Evolutionary conservation across 2,888 invertebrate genomes (phyloP).

Genomic region (Platypus cylindrus): DNA sequence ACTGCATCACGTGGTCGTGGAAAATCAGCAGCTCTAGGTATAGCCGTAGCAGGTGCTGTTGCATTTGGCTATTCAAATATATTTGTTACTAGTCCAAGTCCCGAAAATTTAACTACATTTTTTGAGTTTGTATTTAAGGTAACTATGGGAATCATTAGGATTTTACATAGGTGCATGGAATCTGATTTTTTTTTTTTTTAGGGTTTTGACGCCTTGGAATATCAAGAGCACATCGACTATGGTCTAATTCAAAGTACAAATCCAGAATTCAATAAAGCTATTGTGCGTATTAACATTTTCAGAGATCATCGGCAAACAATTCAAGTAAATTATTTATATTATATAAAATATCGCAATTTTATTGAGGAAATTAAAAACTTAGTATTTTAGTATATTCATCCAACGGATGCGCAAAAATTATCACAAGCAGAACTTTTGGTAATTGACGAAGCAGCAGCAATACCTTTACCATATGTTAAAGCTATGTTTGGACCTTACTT

Average conservation of each 20-base stretch:
- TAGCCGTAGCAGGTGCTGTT: conserved; percentile 78
- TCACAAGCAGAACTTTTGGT: conserved; percentile 90
- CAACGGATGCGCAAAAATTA: conserved; percentile 76
- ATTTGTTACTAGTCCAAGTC: conserved; percentile 95
- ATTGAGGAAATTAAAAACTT: not conserved
- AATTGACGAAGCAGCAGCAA: conserved; percentile 98
- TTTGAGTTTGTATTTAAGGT: conserved; percentile 94
- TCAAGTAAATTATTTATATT: conserved; percentile 44
- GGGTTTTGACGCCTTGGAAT: conserved; percentile 80
- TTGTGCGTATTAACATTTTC: conserved; percentile 84
- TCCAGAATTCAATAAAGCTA: conserved; percentile 92
- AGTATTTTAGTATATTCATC: conserved; percentile 75
- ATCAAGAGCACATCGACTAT: conserved; percentile 93
- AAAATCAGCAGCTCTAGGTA: conserved; percentile 93
- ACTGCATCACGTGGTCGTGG: conserved; percentile 96
- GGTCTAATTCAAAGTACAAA: conserved; percentile 89
- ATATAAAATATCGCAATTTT: not conserved
- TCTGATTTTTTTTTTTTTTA: too few species aligned
- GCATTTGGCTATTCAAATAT: conserved; percentile 78
- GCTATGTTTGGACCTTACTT: conserved; percentile 82
- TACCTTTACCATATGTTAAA: conserved; percentile 86
- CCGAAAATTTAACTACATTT: conserved; percentile 93
- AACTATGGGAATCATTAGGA: too few species aligned
- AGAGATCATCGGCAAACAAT: conserved; percentile 87
- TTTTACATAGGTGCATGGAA: too few species aligned